Evolutionary conservation across 2,113 vertebrate species (phyloP), one percentile per base, ranked within the genome.

Genomic region (Trichechus manatus): DNA sequence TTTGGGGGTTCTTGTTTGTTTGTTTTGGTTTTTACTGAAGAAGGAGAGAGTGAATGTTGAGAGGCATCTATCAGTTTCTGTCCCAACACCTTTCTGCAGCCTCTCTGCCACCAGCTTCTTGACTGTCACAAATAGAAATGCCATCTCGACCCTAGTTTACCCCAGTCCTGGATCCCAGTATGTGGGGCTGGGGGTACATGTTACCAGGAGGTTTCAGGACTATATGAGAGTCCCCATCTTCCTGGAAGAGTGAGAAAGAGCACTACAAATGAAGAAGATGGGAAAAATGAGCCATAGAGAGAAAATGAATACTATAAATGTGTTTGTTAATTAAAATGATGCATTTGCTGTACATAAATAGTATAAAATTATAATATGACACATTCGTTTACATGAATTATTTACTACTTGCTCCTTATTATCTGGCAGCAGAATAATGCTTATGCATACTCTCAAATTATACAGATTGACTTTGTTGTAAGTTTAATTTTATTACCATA

Each of bases 401-500:
- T 31, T 63, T 53, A 70, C 44, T 61, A 5, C 33, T 89, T 64
- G 22, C 29, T 92, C 25, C 74, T 75, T 13, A 47, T 75, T 87
- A 39, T 63, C 61, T 47, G 72, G 23, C 33, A 74, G 36, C 39
- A 94, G 74, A 86, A 44, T n/a, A 85, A 59, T 80, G 22, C 63
- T 75, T 94, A 23, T 53, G 4, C 79, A 9, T 74, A 22, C 15
- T 74, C 27, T 56, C 78, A 82, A 19, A 42, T 93, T 93, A 53
- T 42, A 1, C 20, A 74, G 56, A 31, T 83, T 80, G 88, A 81
- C 50, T 50, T 77, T 56, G 0, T 66, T 78, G 20, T 80, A 87
- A 72, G 11, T 56, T 94, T 92, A 87, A 39, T 83, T 92, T 90
- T 78, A 78, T 63, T 93, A 63, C 23, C 82, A 2, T 42, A 90